Conservation (phyloP, 2,888 invertebrate genomes). For the Melanchra persicariae region DNA sequence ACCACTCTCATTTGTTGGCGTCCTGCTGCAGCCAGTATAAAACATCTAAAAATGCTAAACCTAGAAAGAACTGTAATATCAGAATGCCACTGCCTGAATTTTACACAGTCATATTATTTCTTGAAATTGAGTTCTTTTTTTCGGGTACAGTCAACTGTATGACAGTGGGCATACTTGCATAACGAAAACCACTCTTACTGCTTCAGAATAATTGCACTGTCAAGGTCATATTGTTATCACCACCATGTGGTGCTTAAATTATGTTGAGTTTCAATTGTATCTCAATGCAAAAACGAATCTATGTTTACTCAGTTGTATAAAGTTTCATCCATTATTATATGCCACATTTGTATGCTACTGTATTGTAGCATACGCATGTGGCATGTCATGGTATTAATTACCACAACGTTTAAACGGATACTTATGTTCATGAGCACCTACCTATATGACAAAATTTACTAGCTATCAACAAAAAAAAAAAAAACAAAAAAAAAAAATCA, state of each 20-base stretch:
- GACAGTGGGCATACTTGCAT: neutral
- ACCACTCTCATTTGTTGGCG: too few relatives aligned
- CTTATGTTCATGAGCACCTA: too few relatives aligned
- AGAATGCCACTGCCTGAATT: neutral
- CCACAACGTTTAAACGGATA: neutral
- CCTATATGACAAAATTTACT: neutral
- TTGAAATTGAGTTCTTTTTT: neutral
- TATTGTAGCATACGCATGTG: too few relatives aligned
- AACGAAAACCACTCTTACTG: neutral
- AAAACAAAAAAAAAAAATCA: constrained; percentile 2
- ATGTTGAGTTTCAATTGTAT: neutral
- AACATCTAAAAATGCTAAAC: neutral
- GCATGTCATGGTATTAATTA: too few relatives aligned
- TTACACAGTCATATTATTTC: neutral
- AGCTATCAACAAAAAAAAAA: neutral
- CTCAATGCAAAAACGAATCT: neutral
- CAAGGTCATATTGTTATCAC: neutral
- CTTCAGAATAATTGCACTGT: neutral
- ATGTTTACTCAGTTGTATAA: constrained; percentile 24
- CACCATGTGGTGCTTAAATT: neutral
- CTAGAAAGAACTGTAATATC: neutral
- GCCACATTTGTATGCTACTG: neutral
- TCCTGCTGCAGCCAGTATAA: neutral
- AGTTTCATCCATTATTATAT: neutral
- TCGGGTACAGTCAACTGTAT: neutral